These are phyloP conservation scores for Brotogeris chrysoptera DNA, from an alignment of 2,797 vertebrate species.

Conservation along the genomic window DNA sequence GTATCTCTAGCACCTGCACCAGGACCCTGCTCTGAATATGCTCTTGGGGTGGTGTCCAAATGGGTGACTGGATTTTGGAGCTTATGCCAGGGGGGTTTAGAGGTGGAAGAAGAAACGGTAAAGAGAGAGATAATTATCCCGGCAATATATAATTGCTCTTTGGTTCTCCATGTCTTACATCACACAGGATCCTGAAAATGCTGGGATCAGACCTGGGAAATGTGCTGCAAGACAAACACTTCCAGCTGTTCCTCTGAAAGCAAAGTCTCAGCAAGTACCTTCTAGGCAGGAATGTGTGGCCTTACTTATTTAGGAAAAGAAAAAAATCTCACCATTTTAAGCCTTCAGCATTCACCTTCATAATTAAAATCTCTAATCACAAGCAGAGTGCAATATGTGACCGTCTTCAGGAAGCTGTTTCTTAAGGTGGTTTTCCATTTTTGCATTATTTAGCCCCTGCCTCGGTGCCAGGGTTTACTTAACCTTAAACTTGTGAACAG, in stretches of 20 bases:
- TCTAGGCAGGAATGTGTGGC: not conserved
- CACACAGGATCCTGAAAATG: constrained; percentile 21
- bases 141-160: constrained; percentile 6
- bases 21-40: accelerated
- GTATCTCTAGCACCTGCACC: not conserved
- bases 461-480: not conserved
- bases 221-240: constrained; percentile 37
- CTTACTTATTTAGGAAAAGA: constrained; percentile 20
- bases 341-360: constrained; percentile 21
- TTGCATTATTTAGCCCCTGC: constrained; percentile 4
- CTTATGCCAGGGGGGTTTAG: not conserved
- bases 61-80: not conserved
- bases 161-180: not conserved
- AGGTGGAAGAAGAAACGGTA: not conserved
- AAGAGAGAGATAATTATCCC: constrained; percentile 10
- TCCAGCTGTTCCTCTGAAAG: constrained; percentile 51
- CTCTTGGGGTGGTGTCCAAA: not conserved
- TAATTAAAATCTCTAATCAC: constrained; percentile 48
- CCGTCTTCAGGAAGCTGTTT: not conserved
- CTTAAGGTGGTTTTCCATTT: constrained; percentile 52
- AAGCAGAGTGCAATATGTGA: not conserved
- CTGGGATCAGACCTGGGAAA: constrained; percentile 42
- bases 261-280: constrained; percentile 35
- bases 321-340: constrained; percentile 1
- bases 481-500: constrained; percentile 51